Conservation (phyloP, 1,140 invertebrate genomes). For the Scaptodrosophila lebanonensis region DNA sequence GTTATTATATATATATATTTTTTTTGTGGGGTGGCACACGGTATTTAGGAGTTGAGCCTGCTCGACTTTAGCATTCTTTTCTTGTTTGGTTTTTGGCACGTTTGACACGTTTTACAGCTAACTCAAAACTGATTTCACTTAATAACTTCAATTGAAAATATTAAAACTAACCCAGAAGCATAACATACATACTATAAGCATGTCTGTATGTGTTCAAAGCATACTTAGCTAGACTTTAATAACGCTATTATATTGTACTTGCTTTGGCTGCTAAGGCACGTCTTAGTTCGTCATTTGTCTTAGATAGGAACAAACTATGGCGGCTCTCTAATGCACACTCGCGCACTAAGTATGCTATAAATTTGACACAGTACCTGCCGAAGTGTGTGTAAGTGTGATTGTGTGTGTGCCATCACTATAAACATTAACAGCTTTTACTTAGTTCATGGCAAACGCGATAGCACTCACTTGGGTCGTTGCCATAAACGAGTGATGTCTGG, state of each 20-base stretch:
- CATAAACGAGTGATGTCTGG: conserved; percentile 52
- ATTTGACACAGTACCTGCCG: conserved; percentile 42
- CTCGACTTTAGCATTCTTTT: too few relatives aligned
- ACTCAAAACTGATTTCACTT: too few relatives aligned
- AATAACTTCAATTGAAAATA: too few relatives aligned
- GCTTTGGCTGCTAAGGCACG: conserved; percentile 38
- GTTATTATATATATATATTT: too few relatives aligned
- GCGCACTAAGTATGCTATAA: conserved; percentile 67
- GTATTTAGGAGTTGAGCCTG: too few relatives aligned
- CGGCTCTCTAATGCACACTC: conserved; percentile 38
- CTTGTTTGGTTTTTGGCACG: too few relatives aligned
- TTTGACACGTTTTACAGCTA: too few relatives aligned
- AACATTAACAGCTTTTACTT: conserved; percentile 69
- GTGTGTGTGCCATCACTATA: conserved; percentile 40
- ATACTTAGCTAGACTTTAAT: conserved; percentile 48
- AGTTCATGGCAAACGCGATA: conserved; percentile 37
- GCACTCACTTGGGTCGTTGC: conserved; percentile 41
- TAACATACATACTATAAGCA: too few relatives aligned
- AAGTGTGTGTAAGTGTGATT: conserved; percentile 3
- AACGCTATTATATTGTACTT: conserved; percentile 33
- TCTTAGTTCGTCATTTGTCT: conserved; percentile 37
- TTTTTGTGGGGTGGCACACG: too few relatives aligned
- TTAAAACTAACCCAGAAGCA: too few relatives aligned
- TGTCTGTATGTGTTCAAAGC: too few relatives aligned
- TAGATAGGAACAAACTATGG: conserved; percentile 14